Evolutionary conservation across 2,797 vertebrate genomes (phyloP).

Genomic region (Sebastes variabilis): DNA sequence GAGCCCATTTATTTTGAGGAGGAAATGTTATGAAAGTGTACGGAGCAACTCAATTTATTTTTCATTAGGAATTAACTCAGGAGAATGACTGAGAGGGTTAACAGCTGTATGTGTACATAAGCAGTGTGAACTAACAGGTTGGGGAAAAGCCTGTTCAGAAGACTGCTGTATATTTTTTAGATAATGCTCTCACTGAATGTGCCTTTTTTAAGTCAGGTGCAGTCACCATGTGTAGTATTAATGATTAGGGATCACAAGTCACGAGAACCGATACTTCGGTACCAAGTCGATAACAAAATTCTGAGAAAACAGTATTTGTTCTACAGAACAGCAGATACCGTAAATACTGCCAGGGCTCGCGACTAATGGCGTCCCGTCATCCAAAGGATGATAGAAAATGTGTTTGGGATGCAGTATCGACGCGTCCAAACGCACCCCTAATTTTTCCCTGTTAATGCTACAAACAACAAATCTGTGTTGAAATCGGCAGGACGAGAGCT

Average conservation of each 20-base stretch:
- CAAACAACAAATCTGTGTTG: too few relatives aligned
- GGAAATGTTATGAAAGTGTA: constrained; percentile 83
- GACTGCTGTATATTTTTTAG: constrained; percentile 5
- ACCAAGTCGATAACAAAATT: too few relatives aligned
- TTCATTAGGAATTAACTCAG: constrained; percentile 80
- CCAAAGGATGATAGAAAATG: too few relatives aligned
- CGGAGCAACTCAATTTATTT: constrained; percentile 82
- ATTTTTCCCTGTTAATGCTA: too few relatives aligned
- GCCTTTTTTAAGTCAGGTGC: constrained; percentile 22
- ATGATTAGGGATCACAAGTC: not conserved
- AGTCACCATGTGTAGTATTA: not conserved
- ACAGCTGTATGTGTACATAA: constrained; percentile 68
- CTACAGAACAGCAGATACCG: too few relatives aligned
- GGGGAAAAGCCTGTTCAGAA: constrained; percentile 26
- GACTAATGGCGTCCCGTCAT: too few relatives aligned
- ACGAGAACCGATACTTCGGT: too few relatives aligned
- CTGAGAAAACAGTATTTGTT: too few relatives aligned
- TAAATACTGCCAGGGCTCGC: rapidly evolving
- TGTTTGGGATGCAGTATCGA: too few relatives aligned
- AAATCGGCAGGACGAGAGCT: too few relatives aligned
- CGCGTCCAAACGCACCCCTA: too few relatives aligned
- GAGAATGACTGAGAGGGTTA: constrained; percentile 74
- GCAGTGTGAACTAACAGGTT: constrained; percentile 62
- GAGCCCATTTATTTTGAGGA: constrained; percentile 83
- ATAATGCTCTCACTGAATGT: constrained; percentile 20